Evolutionary conservation across 2,888 invertebrate species (phyloP).

Genomic region (Pantelozetes paolii): DNA sequence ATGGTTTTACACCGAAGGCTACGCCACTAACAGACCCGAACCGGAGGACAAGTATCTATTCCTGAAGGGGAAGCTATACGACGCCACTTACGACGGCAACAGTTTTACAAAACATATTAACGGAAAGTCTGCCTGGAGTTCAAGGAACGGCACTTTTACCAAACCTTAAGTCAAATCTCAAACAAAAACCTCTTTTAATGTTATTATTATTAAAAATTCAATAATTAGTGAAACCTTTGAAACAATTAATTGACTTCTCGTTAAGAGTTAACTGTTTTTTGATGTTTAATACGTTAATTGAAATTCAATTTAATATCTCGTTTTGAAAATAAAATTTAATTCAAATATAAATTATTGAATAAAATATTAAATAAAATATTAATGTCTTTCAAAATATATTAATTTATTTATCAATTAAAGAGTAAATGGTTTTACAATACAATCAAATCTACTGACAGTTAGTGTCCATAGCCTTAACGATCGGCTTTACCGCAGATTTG

Average conservation of each 20-base stretch:
- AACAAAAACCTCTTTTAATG: background rate
- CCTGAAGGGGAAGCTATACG: conserved; percentile 55
- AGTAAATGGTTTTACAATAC: too few species aligned
- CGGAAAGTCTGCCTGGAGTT: conserved; percentile 31
- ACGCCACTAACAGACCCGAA: conserved; percentile 58
- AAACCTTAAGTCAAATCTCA: background rate
- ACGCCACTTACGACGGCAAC: conserved; percentile 54
- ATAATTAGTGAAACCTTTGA: background rate
- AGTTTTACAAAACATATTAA: conserved; percentile 38
- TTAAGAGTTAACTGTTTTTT: background rate
- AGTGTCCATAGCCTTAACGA: too few species aligned
- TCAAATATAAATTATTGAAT: too few species aligned
- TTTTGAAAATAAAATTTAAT: too few species aligned
- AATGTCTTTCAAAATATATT: too few species aligned
- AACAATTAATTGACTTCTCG: background rate
- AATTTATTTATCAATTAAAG: too few species aligned
- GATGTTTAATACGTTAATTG: background rate
- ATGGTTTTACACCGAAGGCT: conserved; percentile 67
- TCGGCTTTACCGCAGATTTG: too few species aligned
- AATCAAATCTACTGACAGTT: too few species aligned
- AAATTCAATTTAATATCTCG: too few species aligned
- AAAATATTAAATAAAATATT: too few species aligned
- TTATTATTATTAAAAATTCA: background rate
- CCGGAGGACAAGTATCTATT: conserved; percentile 57
- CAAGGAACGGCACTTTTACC: background rate